phyloP scores from a whole-genome alignment of 2,797 vertebrate genomes.

The Tenualosa ilisha region DNA sequence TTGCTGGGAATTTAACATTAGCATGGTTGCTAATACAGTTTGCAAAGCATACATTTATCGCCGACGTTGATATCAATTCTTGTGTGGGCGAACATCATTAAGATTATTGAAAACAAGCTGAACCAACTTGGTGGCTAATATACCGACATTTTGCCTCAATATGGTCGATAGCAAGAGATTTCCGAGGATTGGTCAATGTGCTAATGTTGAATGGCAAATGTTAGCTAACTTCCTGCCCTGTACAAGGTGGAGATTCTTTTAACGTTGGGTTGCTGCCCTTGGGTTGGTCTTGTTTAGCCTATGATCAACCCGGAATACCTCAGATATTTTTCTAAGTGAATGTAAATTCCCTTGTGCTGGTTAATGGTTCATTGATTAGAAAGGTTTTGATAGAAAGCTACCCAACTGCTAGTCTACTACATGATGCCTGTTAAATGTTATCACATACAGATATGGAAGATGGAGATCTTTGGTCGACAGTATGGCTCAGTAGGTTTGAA shows the following conservation, averaged over 20 bases:
- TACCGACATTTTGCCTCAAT: background rate
- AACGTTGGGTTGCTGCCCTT: background rate
- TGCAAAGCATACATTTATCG: background rate
- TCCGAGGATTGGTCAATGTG: background rate
- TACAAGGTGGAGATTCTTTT: background rate
- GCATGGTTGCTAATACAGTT: background rate
- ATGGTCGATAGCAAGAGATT: background rate
- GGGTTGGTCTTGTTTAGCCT: background rate
- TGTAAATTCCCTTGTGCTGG: background rate
- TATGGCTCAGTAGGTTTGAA: background rate
- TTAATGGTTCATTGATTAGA: background rate
- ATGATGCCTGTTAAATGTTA: background rate
- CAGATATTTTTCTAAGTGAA: background rate
- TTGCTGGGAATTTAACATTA: background rate
- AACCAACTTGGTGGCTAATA: background rate
- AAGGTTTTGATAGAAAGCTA: background rate
- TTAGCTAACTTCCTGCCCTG: conserved; percentile 19
- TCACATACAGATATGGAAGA: background rate
- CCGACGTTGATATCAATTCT: background rate
- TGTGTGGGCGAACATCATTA: background rate
- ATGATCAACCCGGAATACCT: background rate
- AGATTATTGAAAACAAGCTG: background rate
- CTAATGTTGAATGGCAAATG: conserved; percentile 17
- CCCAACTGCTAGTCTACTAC: background rate
- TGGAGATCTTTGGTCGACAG: background rate